Base-by-base conservation (phyloP, 2,113 vertebrate species). In the Anarrhichthys ocellatus region DNA sequence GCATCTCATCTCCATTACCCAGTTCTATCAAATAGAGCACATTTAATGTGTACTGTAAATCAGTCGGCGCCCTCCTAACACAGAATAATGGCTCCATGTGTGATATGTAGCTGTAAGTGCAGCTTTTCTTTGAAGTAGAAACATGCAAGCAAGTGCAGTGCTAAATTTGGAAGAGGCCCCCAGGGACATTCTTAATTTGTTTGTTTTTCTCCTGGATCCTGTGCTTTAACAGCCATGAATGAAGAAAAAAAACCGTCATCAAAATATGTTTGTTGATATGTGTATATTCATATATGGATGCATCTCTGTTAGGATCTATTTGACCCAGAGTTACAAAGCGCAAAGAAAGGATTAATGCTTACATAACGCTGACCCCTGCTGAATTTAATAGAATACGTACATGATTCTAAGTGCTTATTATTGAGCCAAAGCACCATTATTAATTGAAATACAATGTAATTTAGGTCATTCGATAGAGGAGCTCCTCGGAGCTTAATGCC, bases 141-240 rank as follows among this genome's bases (percentile, higher is more conserved):
- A 89, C 86, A 90, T 73, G 80, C 73, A 59, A 85, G 85, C 75
- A 67, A 89, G 86, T 78, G 78, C 79, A 76, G 80, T 54, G 92
- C 93, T 93, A 92, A 92, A 94, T 91, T 89, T 92, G 88, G 93
- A 92, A 56, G 83, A 81, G 24, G 82, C 81, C 93, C 90, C 74
- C 85, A 73, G 91, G 89, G 89, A 90, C 80, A 24, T 69, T 88
- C 80, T 87, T 87, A 77, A 89, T 91, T 82, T 91, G 84, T 90
- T 86, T 89, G 83, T 92, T 90, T 61, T 89, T 86, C 74, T 79
- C 81, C 82, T 63, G 34, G 75, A 76, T 86, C 67, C 75, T 77
- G 62, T 63, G 78, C 77, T 78, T 72, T 72, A 86, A 74, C 84
- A 84, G 78, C 56, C 54, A 38, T 64, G 78, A 81, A n/a, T 10